Evolutionary conservation across 2,797 vertebrate genomes (phyloP).

Genomic region (Neosilurus mollespiculum): DNA sequence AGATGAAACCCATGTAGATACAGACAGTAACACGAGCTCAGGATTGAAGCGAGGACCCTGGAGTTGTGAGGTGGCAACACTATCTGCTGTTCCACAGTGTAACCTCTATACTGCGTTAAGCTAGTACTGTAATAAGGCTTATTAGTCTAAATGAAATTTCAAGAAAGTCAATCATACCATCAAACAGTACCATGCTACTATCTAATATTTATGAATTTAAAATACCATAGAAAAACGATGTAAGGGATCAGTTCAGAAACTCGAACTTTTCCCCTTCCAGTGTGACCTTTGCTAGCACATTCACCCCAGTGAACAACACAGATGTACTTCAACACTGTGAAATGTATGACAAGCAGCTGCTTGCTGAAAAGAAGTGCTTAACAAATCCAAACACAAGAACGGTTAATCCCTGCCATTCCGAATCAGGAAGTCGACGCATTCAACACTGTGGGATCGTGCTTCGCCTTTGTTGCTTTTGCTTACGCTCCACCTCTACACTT

Average conservation of each 20-base stretch:
- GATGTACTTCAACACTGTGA: conserved; percentile 29
- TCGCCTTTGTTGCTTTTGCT: conserved; percentile 42
- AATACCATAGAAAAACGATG: too few relatives aligned
- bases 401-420: conserved; percentile 48
- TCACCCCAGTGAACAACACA: conserved; percentile 9
- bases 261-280: neutral
- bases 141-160: neutral
- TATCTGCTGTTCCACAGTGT: neutral
- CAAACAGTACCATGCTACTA: neutral
- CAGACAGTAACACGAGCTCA: neutral
- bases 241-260: neutral
- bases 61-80: neutral
- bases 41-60: neutral
- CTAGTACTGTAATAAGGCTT: neutral
- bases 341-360: conserved; percentile 52
- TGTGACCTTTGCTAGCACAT: conserved; percentile 13
- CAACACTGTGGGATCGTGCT: conserved; percentile 36
- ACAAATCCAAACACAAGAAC: conserved; percentile 51
- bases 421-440: conserved; percentile 52
- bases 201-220: too few relatives aligned
- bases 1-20: neutral
- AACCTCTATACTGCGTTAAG: neutral
- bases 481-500: conserved; percentile 35
- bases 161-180: neutral
- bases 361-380: conserved; percentile 55